Percentiles rank a stretch among this genome's conserved stretches.
phyloP scores from a whole-genome alignment of 2,797 vertebrate genomes.

The Liasis olivaceus region DNA sequence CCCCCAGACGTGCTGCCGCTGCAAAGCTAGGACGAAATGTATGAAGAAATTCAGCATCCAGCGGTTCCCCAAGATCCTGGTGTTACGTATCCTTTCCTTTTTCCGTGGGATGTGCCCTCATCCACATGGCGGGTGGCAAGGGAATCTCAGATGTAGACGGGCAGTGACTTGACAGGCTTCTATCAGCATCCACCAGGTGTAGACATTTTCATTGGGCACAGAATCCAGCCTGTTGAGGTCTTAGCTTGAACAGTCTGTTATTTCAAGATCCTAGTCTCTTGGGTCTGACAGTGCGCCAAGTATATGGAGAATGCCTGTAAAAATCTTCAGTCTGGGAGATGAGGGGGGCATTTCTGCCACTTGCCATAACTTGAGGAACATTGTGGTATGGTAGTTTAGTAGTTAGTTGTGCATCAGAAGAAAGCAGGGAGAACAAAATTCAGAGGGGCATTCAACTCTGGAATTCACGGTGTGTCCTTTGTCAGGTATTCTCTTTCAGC shows the following conservation, averaged over 20 bases:
- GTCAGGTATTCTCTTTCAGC: not conserved
- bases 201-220: not conserved
- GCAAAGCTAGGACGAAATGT: slow-evolving; percentile 90
- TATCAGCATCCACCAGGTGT: not conserved
- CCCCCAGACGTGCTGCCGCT: slow-evolving; percentile 87
- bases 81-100: slow-evolving; percentile 92
- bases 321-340: not conserved
- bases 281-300: not conserved
- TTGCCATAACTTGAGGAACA: not conserved
- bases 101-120: too few species aligned
- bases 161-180: too few species aligned
- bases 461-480: not conserved
- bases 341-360: too few species aligned
- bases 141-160: accelerated
- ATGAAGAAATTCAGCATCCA: slow-evolving; percentile 96
- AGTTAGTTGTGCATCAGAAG: not conserved
- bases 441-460: not conserved
- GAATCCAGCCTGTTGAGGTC: not conserved
- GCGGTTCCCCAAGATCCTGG: slow-evolving; percentile 94
- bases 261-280: not conserved
- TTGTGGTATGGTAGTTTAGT: not conserved
- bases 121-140: not conserved
- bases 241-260: not conserved
- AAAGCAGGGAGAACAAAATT: too few species aligned
- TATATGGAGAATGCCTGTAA: not conserved